Base-by-base conservation (phyloP, 2,888 invertebrate genomes). In the Pristionchus mayeri region DNA sequence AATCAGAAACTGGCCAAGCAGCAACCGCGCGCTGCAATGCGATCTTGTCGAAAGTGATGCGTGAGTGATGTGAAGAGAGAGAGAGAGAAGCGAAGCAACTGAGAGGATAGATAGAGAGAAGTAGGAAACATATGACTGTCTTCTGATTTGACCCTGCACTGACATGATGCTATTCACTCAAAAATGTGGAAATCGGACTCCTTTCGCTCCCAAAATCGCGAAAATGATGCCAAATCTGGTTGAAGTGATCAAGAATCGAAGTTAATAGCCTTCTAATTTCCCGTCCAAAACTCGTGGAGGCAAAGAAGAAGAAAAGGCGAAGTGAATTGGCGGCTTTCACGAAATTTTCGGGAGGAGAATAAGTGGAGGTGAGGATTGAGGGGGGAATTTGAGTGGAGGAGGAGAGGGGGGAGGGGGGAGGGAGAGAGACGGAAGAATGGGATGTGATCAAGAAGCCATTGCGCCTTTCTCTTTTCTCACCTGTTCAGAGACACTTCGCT, bases 291-390 rank as follows among this genome's bases (percentile, higher is more conserved):
- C n/a, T n/a, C n/a, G n/a, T n/a, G n/a, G n/a, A 24, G n/a, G 18
- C 24, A 16, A 27, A 60, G 76, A 50, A 40, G 76, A 76, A 50
- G 60, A 60, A 76, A 44, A 50, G 44, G 63, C n/a, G 34, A 63
- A 63, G 63, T 63, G 63, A 71, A 71, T 71, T 71, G 71, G 71
- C 71, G 71, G 71, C 71, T 71, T 71, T 71, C 71, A 71, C 71
- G 71, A 71, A 71, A 71, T 71, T 71, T 44, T 71, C 71, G 63
- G 76, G 76, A 76, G 50, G 76, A 44, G 76, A 76, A 50, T 76
- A 76, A 50, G 50, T 50, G 44, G 44, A 76, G 76, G 76, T 76
- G 76, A 76, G 34, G 76, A 48, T 44, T 44, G 50, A 30, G 76
- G 50, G 76, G 34, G 63, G 63, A 34, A 63, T 30, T 34, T 34